These are phyloP conservation scores for Harpalus rubripes DNA, from an alignment of 2,888 invertebrate species.

Conservation along the genomic window DNA sequence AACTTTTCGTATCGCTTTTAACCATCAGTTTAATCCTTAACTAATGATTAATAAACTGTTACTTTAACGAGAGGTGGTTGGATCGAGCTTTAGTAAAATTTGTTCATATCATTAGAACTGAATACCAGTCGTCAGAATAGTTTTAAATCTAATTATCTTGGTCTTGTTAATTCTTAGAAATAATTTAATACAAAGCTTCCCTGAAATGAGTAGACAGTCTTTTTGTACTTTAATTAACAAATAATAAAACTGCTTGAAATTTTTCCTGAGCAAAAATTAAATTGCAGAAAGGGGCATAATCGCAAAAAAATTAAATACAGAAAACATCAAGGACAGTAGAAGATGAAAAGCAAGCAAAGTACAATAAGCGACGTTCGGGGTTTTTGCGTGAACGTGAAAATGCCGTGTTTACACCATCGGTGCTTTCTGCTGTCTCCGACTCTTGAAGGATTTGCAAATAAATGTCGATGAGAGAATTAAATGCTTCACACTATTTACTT, in stretches of 20 bases:
- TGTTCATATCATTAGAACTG: too few relatives aligned
- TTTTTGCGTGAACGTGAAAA: neutral
- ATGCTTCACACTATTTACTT: neutral
- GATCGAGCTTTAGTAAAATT: too few relatives aligned
- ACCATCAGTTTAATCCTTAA: too few relatives aligned
- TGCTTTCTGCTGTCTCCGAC: neutral
- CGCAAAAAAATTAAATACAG: neutral
- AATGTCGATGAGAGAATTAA: slow-evolving; percentile 3
- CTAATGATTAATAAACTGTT: too few relatives aligned
- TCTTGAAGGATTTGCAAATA: neutral
- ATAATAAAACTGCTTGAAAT: neutral
- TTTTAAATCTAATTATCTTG: neutral
- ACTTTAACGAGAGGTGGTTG: too few relatives aligned
- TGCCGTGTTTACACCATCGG: neutral
- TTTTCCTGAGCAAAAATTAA: neutral
- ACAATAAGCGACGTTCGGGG: neutral
- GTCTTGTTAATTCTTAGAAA: neutral
- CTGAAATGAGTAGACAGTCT: neutral
- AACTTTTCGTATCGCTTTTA: too few relatives aligned
- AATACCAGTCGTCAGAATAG: too few relatives aligned
- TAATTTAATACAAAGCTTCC: neutral
- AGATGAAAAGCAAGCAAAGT: neutral
- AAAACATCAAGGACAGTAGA: neutral
- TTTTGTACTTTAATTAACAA: neutral
- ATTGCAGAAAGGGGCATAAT: neutral